Base-by-base conservation (phyloP, 2,113 vertebrate genomes). In the Actenoides lindsayi region DNA sequence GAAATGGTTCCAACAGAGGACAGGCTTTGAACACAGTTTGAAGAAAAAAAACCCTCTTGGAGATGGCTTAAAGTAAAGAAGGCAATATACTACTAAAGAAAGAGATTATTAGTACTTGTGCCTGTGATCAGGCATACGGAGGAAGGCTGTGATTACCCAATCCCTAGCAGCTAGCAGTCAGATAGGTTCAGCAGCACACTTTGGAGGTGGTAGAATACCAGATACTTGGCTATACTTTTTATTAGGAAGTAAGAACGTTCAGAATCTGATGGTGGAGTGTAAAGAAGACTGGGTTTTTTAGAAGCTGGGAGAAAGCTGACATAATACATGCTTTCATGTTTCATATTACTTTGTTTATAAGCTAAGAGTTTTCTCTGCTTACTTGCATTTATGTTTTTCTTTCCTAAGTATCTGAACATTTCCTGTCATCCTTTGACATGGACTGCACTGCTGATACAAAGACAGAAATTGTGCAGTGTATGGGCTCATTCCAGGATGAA, bases 401-500 rank as follows among this genome's bases (percentile, higher is more conserved):
- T 87, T 87, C 79, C 78, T 63, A 80, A 99, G 99, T 99, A 87
- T 99, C 99, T 9, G 98, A 99, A 75, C 99, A 99, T 94, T 99
- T 99, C 96, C 98, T 99, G 42, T 99, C 99, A 23, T 97, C 97
- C 27, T 99, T 98, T 95, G 97, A 98, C 39, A 98, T 99, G 37
- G 98, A 99, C 89, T 99, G 99, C 89, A 97, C 98, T 25, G 15
- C 91, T 14, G 97, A 99, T 91, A 99, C 98, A 35, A 99, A 99
- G 96, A 97, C 56, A 28, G 98, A 99, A 82, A 98, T 99, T 16
- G 98, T 99, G n/a, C 98, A 99, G 62, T 99, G 99, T 89, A 99
- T 99, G 99, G 99, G 99, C 35, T 99, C 98, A 50, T 99, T 99
- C 96, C 99, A 99, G 92, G 99, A 99, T 81, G 99, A 98, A 11